These are phyloP conservation scores for Zhuqinia jingwanae DNA, from an alignment of 2,888 invertebrate species.

Conservation along the genomic window DNA sequence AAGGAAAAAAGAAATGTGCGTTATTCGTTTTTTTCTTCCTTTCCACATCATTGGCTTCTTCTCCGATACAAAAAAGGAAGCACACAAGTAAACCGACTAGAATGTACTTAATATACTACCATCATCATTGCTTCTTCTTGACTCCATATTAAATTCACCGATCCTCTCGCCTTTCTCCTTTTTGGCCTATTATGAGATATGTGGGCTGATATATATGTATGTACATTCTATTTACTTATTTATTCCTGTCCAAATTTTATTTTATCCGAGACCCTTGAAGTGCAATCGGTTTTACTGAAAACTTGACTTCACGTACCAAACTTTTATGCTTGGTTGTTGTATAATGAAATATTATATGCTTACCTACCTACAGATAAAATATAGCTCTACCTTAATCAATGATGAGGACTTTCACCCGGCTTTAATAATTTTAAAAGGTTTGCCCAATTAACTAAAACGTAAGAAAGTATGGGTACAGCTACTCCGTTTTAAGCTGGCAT, in stretches of 20 bases:
- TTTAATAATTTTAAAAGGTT: background rate
- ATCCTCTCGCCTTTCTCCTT: conserved; percentile 8
- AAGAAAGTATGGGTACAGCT: too few relatives aligned
- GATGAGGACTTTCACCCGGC: too few relatives aligned
- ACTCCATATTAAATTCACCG: conserved; percentile 9
- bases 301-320: conserved; percentile 6
- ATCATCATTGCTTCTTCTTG: background rate
- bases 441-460: too few relatives aligned
- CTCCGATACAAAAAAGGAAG: background rate
- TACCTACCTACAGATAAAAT: too few relatives aligned
- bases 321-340: background rate
- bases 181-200: too few relatives aligned
- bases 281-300: conserved; percentile 1
- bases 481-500: too few relatives aligned
- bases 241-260: too few relatives aligned
- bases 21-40: conserved; percentile 25
- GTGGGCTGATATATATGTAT: background rate
- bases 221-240: conserved; percentile 4
- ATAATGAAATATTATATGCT: too few relatives aligned
- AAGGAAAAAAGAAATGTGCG: conserved; percentile 30
- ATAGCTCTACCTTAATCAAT: too few relatives aligned
- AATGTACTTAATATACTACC: conserved; percentile 16
- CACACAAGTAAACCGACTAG: conserved; percentile 13
- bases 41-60: conserved; percentile 33
- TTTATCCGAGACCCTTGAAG: background rate